Base-by-base conservation (phyloP, 1,140 invertebrate genomes). In the Zaprionus kolodkinae region DNA sequence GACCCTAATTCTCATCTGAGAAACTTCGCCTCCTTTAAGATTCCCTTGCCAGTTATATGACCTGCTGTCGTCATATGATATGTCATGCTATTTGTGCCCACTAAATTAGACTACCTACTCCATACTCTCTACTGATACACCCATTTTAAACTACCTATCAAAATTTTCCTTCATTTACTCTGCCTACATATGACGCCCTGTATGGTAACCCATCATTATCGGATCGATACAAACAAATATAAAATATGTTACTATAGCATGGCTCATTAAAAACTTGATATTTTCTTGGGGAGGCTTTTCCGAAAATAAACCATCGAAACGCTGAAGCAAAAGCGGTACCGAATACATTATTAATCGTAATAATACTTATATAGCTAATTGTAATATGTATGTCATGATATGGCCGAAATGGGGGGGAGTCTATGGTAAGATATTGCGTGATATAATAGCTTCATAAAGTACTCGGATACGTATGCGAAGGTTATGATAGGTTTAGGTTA, bases 301-400 rank as follows among this genome's bases (percentile, higher is more conserved):
- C 25, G 21, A 55, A 55, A 55, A 48, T 63, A 17, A 45, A 45
- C 36, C 10, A 48, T 56, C 27, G 65, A 35, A 76, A n/a, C n/a
- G 76, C 64, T 30, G 65, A 82, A 60, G 33, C 62, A 21, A 21
- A 72, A 62, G 60, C 60, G 35, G 59, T 64, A 52, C 63, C 45
- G 27, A 30, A 57, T 76, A 78, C 80, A 76, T 68, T 79, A 71
- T 72, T 79, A 75, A 68, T 40, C 59, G 69, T 84, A 81, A 81
- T 84, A 72, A 76, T 76, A 76, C 87, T 89, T 89, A 85, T 72
- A 75, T 84, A 84, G 81, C 81, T 76, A 70, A 45, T 54, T 76
- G 62, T 84, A 74, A 87, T 88, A 84, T 82, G 85, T 84, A 77
- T 80, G 76, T 85, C 69, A 86, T 78, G 84, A 83, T 87, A 87